Percentiles rank a stretch among this genome's conserved stretches.
Evolutionary conservation across 2,797 vertebrate genomes (phyloP).

Genomic region (Artibeus lituratus): DNA sequence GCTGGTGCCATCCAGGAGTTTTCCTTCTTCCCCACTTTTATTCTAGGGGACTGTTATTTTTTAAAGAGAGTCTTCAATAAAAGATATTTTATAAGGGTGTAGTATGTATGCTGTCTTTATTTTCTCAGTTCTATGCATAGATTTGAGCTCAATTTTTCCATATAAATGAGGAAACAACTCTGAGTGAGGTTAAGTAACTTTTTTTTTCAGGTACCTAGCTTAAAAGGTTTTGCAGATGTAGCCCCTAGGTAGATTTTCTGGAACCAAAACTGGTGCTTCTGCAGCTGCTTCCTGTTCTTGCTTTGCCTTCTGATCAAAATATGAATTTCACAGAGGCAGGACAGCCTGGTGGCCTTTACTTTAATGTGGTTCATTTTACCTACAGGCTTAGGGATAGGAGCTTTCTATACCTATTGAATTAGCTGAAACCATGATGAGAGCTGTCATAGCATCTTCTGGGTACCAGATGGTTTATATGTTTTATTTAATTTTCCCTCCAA

Average conservation of each 20-base stretch:
- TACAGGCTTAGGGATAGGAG: not conserved
- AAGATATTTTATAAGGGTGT: not conserved
- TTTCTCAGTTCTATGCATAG: not conserved
- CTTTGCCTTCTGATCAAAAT: not conserved
- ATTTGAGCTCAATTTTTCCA: conserved; percentile 12
- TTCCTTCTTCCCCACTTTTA: not conserved
- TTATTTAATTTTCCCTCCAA: not conserved
- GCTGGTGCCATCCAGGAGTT: not conserved
- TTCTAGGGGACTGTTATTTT: not conserved
- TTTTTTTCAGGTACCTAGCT: not conserved
- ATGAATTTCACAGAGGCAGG: not conserved
- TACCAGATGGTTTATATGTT: not conserved
- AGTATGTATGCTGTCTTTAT: not conserved
- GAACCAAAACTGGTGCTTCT: conserved; percentile 1
- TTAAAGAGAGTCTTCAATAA: not conserved
- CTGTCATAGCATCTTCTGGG: not conserved
- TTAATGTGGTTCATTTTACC: not conserved
- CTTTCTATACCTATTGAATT: not conserved
- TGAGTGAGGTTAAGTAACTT: conserved; percentile 2
- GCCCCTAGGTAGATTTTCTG: not conserved
- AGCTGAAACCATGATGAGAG: not conserved
- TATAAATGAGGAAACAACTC: conserved; percentile 14
- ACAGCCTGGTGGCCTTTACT: not conserved
- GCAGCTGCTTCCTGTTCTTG: conserved; percentile 40
- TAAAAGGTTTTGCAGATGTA: not conserved